Conservation (phyloP, 1,140 invertebrate species). For the Anadara kagoshimensis region DNA sequence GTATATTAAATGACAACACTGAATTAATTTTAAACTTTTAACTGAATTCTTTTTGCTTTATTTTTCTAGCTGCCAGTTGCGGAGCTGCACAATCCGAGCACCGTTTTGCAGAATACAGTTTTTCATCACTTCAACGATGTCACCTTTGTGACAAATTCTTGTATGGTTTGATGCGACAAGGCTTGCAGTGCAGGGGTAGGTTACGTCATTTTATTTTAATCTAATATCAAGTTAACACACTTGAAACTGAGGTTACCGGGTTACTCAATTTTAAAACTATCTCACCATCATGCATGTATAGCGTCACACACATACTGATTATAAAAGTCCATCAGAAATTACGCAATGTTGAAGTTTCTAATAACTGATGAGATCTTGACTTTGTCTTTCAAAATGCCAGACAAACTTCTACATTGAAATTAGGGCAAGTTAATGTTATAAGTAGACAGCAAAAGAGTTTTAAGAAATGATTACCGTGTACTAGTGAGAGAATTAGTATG, state of each 20-base stretch:
- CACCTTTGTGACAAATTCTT: conserved; percentile 86
- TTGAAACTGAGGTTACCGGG: not conserved
- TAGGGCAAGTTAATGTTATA: no score
- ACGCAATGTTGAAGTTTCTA: no score
- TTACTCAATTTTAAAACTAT: no score
- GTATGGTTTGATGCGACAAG: conserved; percentile 83
- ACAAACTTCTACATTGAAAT: no score
- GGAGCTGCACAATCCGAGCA: conserved; percentile 71
- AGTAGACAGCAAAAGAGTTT: not conserved
- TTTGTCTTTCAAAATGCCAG: no score
- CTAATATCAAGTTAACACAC: conserved; percentile 18
- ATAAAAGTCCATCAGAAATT: no score
- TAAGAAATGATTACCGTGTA: not conserved
- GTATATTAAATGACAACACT: no score
- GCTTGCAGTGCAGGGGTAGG: conserved; percentile 84
- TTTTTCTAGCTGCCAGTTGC: conserved; percentile 47
- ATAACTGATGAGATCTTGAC: no score
- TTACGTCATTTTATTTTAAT: conserved; percentile 7
- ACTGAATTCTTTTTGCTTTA: not conserved
- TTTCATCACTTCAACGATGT: conserved; percentile 82
- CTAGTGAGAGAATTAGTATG: not conserved
- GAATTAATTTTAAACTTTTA: no score
- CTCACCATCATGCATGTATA: no score
- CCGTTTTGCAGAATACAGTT: conserved; percentile 81
- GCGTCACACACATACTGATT: no score